Evolutionary conservation across 1,140 invertebrate species (phyloP), one percentile per base, ranked within the genome.

Genomic region (Zophobas atratus): DNA sequence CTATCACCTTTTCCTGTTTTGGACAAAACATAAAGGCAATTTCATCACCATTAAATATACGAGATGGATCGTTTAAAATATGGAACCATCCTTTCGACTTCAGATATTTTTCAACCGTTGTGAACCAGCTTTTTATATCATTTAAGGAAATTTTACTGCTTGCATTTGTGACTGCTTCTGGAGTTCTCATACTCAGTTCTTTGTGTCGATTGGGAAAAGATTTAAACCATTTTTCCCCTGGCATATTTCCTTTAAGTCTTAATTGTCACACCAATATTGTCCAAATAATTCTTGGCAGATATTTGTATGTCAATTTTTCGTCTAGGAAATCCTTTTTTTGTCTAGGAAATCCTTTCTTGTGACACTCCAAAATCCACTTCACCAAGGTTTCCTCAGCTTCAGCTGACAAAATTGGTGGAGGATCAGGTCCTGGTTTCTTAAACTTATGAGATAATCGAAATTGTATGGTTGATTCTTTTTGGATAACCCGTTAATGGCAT

Each of bases 151-250:
- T 78, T 1, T 74, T 35, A 48, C 84, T 79, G n/a, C 78, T 82
- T n/a, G n/a, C 77, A 32, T 75, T 67, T 41, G 80, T 82, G 35
- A 83, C 81, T 38, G 78, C 77, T 75, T 82, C 79, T n/a, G 81
- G 33, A 46, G 78, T 82, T 57, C 81, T 34, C 35, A 83, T 32
- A 79, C 53, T 34, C 56, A 76, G 33, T 84, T 76, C 53, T 70
- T 82, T 82, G 81, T 87, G 82, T 51, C 82, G 51, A 32, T 77
- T 79, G 70, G 86, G 60, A 82, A 86, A 86, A 6, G 79, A 73
- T 63, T 86, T 81, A 75, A 80, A 83, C 85, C 85, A 87, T 43
- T 80, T 81, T n/a, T 82, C 80, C 2, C 83, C 83, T 32, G 84
- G 84, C 34, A 49, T 79, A 51, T 84, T 82, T 67, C 84, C 77